Conservation (phyloP, 2,797 vertebrate species). For the Delichon dasypus region DNA sequence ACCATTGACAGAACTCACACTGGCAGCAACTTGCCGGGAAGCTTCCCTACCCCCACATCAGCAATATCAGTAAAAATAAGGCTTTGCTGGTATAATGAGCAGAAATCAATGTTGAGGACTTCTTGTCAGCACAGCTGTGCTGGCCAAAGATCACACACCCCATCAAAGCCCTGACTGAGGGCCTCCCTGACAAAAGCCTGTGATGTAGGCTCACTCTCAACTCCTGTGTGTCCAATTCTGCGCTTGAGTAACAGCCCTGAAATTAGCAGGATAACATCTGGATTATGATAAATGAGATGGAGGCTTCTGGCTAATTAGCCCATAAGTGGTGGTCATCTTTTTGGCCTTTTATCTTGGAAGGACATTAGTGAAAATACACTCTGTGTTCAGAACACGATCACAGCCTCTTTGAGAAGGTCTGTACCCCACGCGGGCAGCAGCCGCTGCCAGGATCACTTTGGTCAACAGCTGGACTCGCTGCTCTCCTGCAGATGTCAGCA, state of each 20-base stretch:
- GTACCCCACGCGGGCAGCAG: not conserved
- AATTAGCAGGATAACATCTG: conserved; percentile 18
- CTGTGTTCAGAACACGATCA: fast-evolving
- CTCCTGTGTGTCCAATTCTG: not conserved
- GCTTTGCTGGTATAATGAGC: not conserved
- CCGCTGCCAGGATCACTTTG: not conserved
- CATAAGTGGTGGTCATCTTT: not conserved
- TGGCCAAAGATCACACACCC: conserved; percentile 54
- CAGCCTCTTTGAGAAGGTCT: not conserved
- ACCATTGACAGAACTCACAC: not conserved
- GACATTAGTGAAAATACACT: not conserved
- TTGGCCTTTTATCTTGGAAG: not conserved
- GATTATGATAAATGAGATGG: not conserved
- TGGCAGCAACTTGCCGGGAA: not conserved
- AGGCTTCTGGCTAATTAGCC: conserved; percentile 15
- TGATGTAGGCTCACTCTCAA: not conserved
- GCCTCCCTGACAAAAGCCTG: not conserved
- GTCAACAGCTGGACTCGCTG: not conserved
- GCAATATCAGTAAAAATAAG: not conserved
- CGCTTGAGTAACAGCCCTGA: not conserved
- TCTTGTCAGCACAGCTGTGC: conserved; percentile 47
- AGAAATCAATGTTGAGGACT: not conserved
- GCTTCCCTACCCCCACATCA: not conserved
- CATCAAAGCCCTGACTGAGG: conserved; percentile 22
- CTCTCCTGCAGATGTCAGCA: not conserved